phyloP scores from a whole-genome alignment of 1,140 invertebrate species.

The Oedothorax gibbosus region DNA sequence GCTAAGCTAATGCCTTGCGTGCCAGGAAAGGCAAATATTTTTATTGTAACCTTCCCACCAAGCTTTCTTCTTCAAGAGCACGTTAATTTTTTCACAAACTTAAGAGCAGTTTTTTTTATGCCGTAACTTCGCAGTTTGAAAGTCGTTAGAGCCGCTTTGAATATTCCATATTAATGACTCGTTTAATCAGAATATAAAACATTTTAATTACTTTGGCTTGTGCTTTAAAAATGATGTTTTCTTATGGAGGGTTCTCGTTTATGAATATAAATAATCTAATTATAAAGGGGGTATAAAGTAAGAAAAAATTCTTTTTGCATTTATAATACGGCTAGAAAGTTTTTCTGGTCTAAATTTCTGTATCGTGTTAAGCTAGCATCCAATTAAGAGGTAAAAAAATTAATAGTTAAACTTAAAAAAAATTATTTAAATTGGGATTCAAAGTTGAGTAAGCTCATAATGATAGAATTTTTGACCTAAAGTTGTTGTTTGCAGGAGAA shows the following conservation, averaged over 20 bases:
- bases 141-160: slow-evolving; percentile 21
- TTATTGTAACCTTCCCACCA: slow-evolving; percentile 54
- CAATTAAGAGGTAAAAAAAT: no score
- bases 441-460: no score
- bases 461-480: no score
- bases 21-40: slow-evolving; percentile 37
- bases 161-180: slow-evolving; percentile 61
- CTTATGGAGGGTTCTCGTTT: neutral
- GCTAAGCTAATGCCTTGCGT: slow-evolving; percentile 52
- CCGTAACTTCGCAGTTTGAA: neutral
- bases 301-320: no score
- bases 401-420: no score
- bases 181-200: slow-evolving; percentile 60
- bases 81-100: neutral
- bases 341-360: no score
- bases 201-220: slow-evolving; percentile 61
- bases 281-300: neutral
- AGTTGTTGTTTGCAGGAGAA: no score
- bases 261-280: slow-evolving; percentile 57
- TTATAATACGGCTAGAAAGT: no score
- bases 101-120: neutral
- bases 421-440: no score
- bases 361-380: no score
- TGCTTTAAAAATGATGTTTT: slow-evolving; percentile 52
- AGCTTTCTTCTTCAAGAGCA: neutral